phyloP scores from a whole-genome alignment of 2,888 invertebrate species.

The Carterocephalus palaemon region DNA sequence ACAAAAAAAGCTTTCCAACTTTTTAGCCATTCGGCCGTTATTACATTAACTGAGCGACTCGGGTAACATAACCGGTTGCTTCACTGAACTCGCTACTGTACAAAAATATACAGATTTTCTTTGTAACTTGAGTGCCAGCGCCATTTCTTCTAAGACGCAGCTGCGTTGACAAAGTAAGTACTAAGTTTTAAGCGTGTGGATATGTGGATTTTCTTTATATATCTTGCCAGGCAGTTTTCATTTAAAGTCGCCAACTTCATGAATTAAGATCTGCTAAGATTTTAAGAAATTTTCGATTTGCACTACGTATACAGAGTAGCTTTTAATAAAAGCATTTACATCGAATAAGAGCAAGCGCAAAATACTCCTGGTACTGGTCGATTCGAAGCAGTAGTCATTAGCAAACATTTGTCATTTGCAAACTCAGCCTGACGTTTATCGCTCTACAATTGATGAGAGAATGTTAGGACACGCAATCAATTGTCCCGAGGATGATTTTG shows the following conservation, averaged over 20 bases:
- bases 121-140: slow-evolving; percentile 5
- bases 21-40: slow-evolving; percentile 7
- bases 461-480: slow-evolving; percentile 65
- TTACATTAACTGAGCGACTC: slow-evolving; percentile 11
- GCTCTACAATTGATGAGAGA: slow-evolving; percentile 70
- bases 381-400: slow-evolving; percentile 64
- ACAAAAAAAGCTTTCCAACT: neutral
- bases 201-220: too few relatives aligned
- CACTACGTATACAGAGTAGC: too few relatives aligned
- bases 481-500: slow-evolving; percentile 60
- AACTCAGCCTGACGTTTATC: slow-evolving; percentile 70
- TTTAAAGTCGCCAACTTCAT: too few relatives aligned
- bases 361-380: slow-evolving; percentile 46
- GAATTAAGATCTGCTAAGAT: too few relatives aligned
- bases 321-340: neutral
- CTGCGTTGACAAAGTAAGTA: too few relatives aligned
- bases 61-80: slow-evolving; percentile 1
- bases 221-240: too few relatives aligned
- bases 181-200: too few relatives aligned
- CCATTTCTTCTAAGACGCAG: slow-evolving; percentile 1
- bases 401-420: slow-evolving; percentile 74
- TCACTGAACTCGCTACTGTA: too few relatives aligned
- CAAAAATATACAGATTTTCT: neutral
- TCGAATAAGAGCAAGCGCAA: slow-evolving; percentile 39
- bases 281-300: too few relatives aligned